Evolutionary conservation across 1,140 invertebrate genomes (phyloP).

Genomic region (Drosophila nikananu): DNA sequence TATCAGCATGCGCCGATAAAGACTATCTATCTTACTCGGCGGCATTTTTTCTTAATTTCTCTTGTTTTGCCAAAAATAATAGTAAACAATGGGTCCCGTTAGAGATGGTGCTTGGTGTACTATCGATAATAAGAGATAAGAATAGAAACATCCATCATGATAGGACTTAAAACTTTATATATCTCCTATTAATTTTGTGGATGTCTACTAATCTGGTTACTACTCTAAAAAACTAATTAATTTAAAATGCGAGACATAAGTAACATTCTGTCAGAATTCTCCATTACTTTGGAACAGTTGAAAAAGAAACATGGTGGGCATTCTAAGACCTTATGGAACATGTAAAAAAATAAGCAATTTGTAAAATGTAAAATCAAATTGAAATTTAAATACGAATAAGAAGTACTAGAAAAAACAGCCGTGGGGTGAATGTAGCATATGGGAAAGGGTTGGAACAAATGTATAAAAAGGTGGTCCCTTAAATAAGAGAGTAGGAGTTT

Average conservation of each 20-base stretch:
- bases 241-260: neutral
- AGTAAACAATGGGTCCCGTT: constrained; percentile 36
- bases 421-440: neutral
- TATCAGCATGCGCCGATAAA: constrained; percentile 95
- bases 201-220: constrained; percentile 1
- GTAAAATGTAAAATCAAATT: neutral
- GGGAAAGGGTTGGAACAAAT: neutral
- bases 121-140: constrained; percentile 27
- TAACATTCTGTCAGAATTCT: constrained; percentile 7
- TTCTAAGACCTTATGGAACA: neutral
- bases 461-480: neutral
- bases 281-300: constrained; percentile 3
- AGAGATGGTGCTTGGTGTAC: constrained; percentile 24
- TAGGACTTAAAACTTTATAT: constrained; percentile 7
- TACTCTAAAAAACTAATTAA: constrained; percentile 1
- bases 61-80: constrained; percentile 36
- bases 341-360: neutral
- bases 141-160: constrained; percentile 20
- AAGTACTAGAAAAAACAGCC: neutral
- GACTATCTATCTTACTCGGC: constrained; percentile 92
- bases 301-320: constrained; percentile 13
- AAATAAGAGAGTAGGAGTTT: neutral
- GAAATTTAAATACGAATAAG: neutral
- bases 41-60: constrained; percentile 87
- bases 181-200: constrained; percentile 1